Conservation (phyloP, 2,113 vertebrate genomes). For the Embiotoca jacksoni region DNA sequence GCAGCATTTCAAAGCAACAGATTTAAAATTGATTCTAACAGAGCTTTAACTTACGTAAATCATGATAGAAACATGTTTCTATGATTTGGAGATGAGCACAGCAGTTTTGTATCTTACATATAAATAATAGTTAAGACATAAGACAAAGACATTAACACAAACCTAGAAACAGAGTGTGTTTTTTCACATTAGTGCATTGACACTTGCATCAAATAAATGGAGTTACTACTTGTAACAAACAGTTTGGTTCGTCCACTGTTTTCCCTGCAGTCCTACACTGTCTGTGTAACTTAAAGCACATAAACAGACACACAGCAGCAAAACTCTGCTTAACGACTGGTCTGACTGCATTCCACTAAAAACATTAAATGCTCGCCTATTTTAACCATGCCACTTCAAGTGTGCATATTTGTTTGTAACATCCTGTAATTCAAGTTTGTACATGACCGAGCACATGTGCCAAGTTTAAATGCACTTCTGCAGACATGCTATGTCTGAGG, state of each 20-base stretch:
- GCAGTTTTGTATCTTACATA: slow-evolving; percentile 15
- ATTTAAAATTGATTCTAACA: slow-evolving; percentile 20
- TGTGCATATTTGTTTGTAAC: slow-evolving; percentile 44
- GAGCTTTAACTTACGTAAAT: slow-evolving; percentile 10
- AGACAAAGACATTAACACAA: slow-evolving; percentile 13
- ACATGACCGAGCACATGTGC: slow-evolving; percentile 36
- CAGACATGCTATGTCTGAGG: background rate
- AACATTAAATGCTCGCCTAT: slow-evolving; percentile 51
- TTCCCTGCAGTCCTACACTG: background rate
- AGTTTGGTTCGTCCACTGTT: slow-evolving; percentile 10
- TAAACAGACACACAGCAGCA: slow-evolving; percentile 27
- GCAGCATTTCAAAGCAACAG: slow-evolving; percentile 1
- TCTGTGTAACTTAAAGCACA: slow-evolving; percentile 17
- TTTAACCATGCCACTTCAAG: slow-evolving; percentile 44
- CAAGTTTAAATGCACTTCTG: slow-evolving; percentile 29
- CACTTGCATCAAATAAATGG: slow-evolving; percentile 54
- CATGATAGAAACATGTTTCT: background rate
- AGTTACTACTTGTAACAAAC: slow-evolving; percentile 49
- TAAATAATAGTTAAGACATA: slow-evolving; percentile 42
- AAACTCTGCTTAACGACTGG: slow-evolving; percentile 49
- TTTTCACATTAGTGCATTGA: slow-evolving; percentile 55
- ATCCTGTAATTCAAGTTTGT: slow-evolving; percentile 66
- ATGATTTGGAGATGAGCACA: slow-evolving; percentile 11
- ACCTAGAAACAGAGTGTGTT: slow-evolving; percentile 5
- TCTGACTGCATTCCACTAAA: slow-evolving; percentile 63